A percentile compares a stretch with the other conserved stretches of the same genome.
Evolutionary conservation across 1,140 invertebrate species (phyloP).

Genomic region (Ceratina japonica): DNA sequence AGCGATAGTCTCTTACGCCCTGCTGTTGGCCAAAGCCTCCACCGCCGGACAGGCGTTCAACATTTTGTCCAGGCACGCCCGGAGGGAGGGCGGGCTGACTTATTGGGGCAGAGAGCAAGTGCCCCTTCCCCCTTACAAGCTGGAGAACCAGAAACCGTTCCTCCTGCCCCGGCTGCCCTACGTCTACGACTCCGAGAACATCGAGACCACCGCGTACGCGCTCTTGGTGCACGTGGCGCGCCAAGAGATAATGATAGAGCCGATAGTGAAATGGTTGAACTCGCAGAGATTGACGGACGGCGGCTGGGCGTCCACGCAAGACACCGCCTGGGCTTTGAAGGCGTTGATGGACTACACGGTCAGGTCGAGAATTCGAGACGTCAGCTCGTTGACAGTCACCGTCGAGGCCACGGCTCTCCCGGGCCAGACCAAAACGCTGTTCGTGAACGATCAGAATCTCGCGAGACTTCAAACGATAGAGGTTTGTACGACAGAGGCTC

Average conservation of each 20-base stretch:
- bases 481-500: conserved; percentile 73
- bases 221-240: conserved; percentile 92
- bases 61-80: conserved; percentile 84
- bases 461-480: conserved; percentile 88
- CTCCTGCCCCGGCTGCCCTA: conserved; percentile 91
- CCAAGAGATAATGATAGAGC: conserved; percentile 88
- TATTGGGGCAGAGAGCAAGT: conserved; percentile 92
- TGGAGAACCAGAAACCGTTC: conserved; percentile 95
- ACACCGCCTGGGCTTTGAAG: conserved; percentile 93
- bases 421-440: conserved; percentile 83
- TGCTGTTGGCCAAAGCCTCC: conserved; percentile 88
- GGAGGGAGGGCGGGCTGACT: conserved; percentile 86
- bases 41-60: conserved; percentile 90
- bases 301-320: conserved; percentile 97
- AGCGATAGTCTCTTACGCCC: conserved; percentile 92
- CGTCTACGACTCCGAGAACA: conserved; percentile 93
- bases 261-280: conserved; percentile 96
- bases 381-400: conserved; percentile 89
- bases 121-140: conserved; percentile 88
- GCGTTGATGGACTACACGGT: conserved; percentile 95
- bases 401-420: conserved; percentile 92
- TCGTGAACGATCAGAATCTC: conserved; percentile 87
- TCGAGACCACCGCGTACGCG: conserved; percentile 95
- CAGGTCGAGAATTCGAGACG: conserved; percentile 90
- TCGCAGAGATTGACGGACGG: conserved; percentile 93